These are phyloP conservation scores for Acanthopleura granulata DNA, from an alignment of 2,888 invertebrate species.

Conservation along the genomic window DNA sequence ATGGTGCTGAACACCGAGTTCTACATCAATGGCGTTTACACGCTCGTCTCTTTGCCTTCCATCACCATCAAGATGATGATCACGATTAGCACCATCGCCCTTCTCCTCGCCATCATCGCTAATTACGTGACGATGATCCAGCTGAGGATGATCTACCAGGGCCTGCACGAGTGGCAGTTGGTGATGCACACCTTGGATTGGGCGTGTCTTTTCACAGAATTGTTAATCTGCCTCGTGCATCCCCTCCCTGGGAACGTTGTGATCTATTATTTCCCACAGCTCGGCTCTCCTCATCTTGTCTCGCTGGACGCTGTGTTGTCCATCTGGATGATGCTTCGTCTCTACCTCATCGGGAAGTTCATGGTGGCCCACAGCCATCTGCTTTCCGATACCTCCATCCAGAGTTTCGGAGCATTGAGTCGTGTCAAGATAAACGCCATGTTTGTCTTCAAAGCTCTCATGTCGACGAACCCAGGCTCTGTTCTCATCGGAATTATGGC, in stretches of 20 bases:
- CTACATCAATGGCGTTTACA: slow-evolving; percentile 36
- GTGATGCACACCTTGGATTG: slow-evolving; percentile 45
- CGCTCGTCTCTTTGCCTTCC: slow-evolving; percentile 37
- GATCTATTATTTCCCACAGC: slow-evolving; percentile 37
- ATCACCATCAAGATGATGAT: slow-evolving; percentile 44
- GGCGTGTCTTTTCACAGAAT: slow-evolving; percentile 40
- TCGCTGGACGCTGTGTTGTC: slow-evolving; percentile 56
- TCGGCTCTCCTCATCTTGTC: slow-evolving; percentile 33
- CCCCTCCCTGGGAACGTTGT: slow-evolving; percentile 54
- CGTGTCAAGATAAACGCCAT: slow-evolving; percentile 55
- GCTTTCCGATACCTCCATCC: slow-evolving; percentile 51
- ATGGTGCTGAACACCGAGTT: slow-evolving; percentile 58
- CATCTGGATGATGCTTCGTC: slow-evolving; percentile 52
- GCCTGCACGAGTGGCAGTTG: slow-evolving; percentile 48
- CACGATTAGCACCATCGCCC: slow-evolving; percentile 43
- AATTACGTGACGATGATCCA: slow-evolving; percentile 46
- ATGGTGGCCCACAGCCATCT: slow-evolving; percentile 55
- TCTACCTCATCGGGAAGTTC: slow-evolving; percentile 57
- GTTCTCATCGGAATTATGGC: slow-evolving; percentile 49
- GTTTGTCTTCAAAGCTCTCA: slow-evolving; percentile 59
- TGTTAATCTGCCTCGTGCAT: slow-evolving; percentile 51
- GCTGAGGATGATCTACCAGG: slow-evolving; percentile 47
- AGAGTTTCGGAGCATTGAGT: slow-evolving; percentile 54
- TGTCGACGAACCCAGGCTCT: slow-evolving; percentile 47
- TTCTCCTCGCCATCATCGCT: slow-evolving; percentile 46